phyloP scores from a whole-genome alignment of 2,888 invertebrate species.

The Thereva nobilitata region DNA sequence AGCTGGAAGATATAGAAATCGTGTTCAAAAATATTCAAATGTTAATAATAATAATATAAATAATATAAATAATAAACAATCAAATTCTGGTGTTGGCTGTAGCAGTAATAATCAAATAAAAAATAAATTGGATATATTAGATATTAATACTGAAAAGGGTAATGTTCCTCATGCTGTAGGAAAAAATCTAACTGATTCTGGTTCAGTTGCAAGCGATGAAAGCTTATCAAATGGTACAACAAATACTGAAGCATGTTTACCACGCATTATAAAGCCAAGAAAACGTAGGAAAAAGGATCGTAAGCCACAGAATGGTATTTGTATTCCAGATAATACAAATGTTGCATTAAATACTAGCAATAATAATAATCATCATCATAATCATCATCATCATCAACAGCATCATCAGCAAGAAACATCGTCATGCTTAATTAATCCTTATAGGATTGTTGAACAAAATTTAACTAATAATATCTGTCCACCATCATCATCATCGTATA shows the following conservation, averaged over 20 bases:
- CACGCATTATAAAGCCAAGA: constrained; percentile 85
- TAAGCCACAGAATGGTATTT: constrained; percentile 65
- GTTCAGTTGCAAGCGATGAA: constrained; percentile 77
- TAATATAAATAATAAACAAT: constrained; percentile 43
- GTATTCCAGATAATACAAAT: constrained; percentile 19
- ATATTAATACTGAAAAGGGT: constrained; percentile 45
- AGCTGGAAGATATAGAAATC: constrained; percentile 62
- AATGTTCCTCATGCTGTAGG: constrained; percentile 50
- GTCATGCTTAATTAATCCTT: no score
- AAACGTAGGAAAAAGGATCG: constrained; percentile 89
- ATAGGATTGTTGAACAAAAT: no score
- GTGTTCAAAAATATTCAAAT: constrained; percentile 5
- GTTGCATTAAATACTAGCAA: neutral
- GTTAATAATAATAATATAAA: constrained; percentile 51
- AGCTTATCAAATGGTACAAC: constrained; percentile 62
- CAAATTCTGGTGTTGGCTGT: constrained; percentile 16
- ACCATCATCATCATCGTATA: no score
- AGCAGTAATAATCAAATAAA: constrained; percentile 19
- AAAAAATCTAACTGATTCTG: constrained; percentile 61
- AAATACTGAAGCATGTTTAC: constrained; percentile 70
- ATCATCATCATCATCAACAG: no score
- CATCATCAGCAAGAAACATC: no score
- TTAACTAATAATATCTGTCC: no score
- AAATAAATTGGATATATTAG: constrained; percentile 9
- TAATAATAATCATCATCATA: no score